Base-by-base conservation (phyloP, 2,113 vertebrate genomes). In the Axis porcinus region DNA sequence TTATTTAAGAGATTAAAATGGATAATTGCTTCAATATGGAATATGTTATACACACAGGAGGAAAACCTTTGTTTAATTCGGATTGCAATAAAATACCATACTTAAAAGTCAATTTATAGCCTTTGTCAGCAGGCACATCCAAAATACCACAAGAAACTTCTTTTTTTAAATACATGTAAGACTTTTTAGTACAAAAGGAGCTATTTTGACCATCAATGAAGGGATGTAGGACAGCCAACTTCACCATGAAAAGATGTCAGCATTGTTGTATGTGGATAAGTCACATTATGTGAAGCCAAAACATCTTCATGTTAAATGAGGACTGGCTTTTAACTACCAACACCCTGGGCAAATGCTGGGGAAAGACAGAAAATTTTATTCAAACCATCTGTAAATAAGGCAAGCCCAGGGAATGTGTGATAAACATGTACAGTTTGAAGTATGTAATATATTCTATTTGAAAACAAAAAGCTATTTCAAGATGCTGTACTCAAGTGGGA, bases 301-400 rank as follows among this genome's bases (percentile, higher is more conserved):
- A 95, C 81, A 91, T 83, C 89, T 95, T 97, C 83, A 87, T 84
- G 94, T 94, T 93, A 96, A 98, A 95, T 43, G 62, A 91, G 90
- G 36, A 43, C 94, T 96, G 88, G 43, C 45, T 97, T 96, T 93
- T 91, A 97, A 97, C 92, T 91, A 89, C 89, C 74, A 94, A 64
- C 94, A 93, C 50, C 67, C 78, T 62, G 36, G 89, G 62, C 25
- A 97, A 97, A 91, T 86, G 62, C 81, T 89, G 57, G 94, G 15
- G 82, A 93, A 83, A 98, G 82, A 94, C 11, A 95, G 86, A 86
- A 96, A 92, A 89, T 81, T 81, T 67, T 95, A 97, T 94, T 91
- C 95, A 96, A 97, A 97, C 89, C 96, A 98, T 97, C 97, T 98
- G 92, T 93, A 98, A 97, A 94, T 91, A 97, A 97, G 50, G 57